Evolutionary conservation across 2,113 vertebrate genomes (phyloP), one percentile per base, ranked within the genome.

Genomic region (Bostrychus sinensis): DNA sequence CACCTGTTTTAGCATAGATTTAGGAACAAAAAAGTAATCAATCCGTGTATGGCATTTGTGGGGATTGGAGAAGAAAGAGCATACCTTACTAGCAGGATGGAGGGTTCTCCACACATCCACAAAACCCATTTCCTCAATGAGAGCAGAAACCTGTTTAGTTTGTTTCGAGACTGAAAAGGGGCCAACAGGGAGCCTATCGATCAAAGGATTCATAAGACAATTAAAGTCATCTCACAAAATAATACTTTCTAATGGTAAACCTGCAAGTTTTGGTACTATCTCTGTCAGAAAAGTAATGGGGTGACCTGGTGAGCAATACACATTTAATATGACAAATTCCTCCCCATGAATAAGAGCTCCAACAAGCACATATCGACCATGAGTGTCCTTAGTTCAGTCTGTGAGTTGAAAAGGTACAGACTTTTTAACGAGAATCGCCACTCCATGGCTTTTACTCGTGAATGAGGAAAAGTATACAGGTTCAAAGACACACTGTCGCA

Each of bases 391-490:
- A 11, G 43, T 28, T 30, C 41, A 60, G 4, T 28, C 25, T 17
- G n/a, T 9, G 1, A 58, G 11, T 58, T 58, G 13, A 38, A 58
- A 12, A 14, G 60, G 45, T 17, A 64, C n/a, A 30, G 51, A 41
- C 20, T 39, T 63, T 11, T 16, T 51, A 26, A 54, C 19, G 10
- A 64, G 48, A 23, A 26, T 64, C 6, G 37, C 61, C 13, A 64
- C 25, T 14, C 61, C 61, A 28, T 45, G 51, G 16, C 61, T 64
- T 14, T 30, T 64, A 20, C 20, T 53, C 23, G 46, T 64, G 25
- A 64, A 64, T 16, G 48, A 64, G 3, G 46, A 38, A 4, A 39
- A 64, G 41, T 51, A 63, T 8, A 54, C 62, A 11, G 54, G 36
- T 13, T 32, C 62, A 42, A 54, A 26, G 7, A 20, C 20, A 9